Evolutionary conservation across 2,113 vertebrate genomes (phyloP), one percentile per base, ranked within the genome.

Genomic region (Passer montanus): DNA sequence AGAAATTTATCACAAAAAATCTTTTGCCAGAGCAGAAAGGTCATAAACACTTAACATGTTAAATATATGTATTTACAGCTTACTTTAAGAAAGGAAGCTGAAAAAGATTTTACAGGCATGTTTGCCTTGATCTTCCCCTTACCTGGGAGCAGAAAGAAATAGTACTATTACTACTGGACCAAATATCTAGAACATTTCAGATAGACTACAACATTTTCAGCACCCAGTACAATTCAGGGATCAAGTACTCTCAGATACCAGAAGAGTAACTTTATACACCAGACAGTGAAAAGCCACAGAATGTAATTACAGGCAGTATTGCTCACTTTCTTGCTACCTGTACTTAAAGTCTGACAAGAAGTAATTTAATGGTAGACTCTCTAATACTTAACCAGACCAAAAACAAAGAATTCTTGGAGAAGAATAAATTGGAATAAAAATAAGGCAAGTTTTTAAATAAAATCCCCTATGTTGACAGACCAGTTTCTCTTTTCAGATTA

Each of bases 391-490:
- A 83, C n/a, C 44, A 84, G 73, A 88, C 74, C 37, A 92, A 84
- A 96, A 85, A 87, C 55, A 66, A 68, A 58, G 4, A 63, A 28
- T 76, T 30, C 58, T 80, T 55, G 39, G 16, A 89, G 46, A 93
- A 94, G 55, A 96, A 86, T 93, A 89, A 81, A 81, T 28, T 66
- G 46, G 27, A 24, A 81, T 93, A 63, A 92, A 93, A 72, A 55
- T 33, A 72, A 39, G 35, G 8, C 28, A 89, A 58, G 41, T 47
- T 90, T 84, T 85, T 39, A 56, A 82, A 69, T 35, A 70, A 89
- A 79, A 63, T 63, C 43, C 13, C 37, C 63, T 37, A 39, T 15
- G 81, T 4, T 72, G 68, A 46, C 77, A 88, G 73, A 89, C 87
- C 37, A 81, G 87, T 93, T 96, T 81, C 37, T 79, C 81, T 56